phyloP scores from a whole-genome alignment of 2,888 invertebrate species.

The Sphecodes monilicornis region DNA sequence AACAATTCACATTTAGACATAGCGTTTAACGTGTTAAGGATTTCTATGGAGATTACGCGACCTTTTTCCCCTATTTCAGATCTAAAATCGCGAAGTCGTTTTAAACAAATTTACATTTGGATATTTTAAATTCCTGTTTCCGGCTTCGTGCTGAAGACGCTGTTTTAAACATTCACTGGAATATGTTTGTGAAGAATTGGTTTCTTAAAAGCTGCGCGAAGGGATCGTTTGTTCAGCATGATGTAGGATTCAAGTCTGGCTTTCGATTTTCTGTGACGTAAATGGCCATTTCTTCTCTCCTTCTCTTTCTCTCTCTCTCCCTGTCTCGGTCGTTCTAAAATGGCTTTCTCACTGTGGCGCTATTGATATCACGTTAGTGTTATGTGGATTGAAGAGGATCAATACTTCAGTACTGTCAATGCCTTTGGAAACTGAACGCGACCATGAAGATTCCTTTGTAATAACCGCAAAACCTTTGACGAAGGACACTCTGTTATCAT shows the following conservation, averaged over 20 bases:
- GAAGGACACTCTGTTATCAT: conserved; percentile 59
- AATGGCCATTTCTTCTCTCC: conserved; percentile 45
- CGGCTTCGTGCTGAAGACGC: not conserved
- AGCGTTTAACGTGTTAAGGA: too few species aligned
- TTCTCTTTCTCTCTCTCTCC: not conserved
- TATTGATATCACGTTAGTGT: conserved; percentile 69
- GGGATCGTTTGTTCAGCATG: conserved; percentile 11
- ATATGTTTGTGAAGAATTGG: not conserved
- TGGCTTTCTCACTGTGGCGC: conserved; percentile 62
- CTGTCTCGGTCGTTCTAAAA: conserved; percentile 55
- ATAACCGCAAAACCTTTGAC: conserved; percentile 65
- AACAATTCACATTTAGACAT: too few species aligned
- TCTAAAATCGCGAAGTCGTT: not conserved
- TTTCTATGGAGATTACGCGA: not conserved
- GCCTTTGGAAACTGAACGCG: conserved; percentile 63
- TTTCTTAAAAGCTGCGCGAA: not conserved
- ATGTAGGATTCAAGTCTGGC: conserved; percentile 16
- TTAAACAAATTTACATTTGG: not conserved
- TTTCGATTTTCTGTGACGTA: conserved; percentile 50
- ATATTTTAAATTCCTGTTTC: not conserved
- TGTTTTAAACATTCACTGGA: not conserved
- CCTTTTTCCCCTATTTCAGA: not conserved
- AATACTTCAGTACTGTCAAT: conserved; percentile 66
- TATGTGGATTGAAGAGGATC: conserved; percentile 61
- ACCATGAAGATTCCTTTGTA: conserved; percentile 70